Conservation (phyloP, 2,888 invertebrate species). For the Cetonia aurata region DNA sequence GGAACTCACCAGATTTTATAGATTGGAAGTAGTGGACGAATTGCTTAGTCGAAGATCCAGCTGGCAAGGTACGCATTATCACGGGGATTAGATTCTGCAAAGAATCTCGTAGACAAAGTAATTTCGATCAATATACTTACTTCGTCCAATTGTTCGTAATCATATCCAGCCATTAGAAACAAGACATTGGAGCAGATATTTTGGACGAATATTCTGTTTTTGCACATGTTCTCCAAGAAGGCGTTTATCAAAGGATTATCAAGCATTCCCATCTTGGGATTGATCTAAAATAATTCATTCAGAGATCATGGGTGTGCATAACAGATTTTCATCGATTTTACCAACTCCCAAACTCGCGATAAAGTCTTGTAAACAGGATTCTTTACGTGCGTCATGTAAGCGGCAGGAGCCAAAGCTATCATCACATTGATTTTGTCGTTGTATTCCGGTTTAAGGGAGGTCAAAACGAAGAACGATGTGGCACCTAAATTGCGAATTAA, state of each 20-base stretch:
- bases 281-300: constrained; percentile 3
- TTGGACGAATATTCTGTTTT: constrained; percentile 69
- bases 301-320: neutral
- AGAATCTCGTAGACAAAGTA: neutral
- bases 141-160: constrained; percentile 69
- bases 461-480: constrained; percentile 74
- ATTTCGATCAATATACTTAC: constrained; percentile 59
- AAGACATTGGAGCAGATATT: constrained; percentile 75
- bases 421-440: constrained; percentile 73
- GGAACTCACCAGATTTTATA: constrained; percentile 34
- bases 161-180: constrained; percentile 75
- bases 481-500: constrained; percentile 67
- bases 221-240: constrained; percentile 70
- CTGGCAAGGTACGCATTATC: constrained; percentile 29
- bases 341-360: constrained; percentile 27
- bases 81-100: constrained; percentile 23
- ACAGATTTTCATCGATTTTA: neutral
- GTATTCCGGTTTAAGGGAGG: constrained; percentile 72
- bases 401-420: constrained; percentile 77
- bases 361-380: constrained; percentile 62
- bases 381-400: constrained; percentile 68
- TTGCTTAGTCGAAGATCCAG: constrained; percentile 33
- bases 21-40: constrained; percentile 33
- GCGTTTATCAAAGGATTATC: constrained; percentile 15
- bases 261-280: constrained; percentile 15